Evolutionary conservation across 2,797 vertebrate species (phyloP).

Genomic region (Scolopax rusticola): DNA sequence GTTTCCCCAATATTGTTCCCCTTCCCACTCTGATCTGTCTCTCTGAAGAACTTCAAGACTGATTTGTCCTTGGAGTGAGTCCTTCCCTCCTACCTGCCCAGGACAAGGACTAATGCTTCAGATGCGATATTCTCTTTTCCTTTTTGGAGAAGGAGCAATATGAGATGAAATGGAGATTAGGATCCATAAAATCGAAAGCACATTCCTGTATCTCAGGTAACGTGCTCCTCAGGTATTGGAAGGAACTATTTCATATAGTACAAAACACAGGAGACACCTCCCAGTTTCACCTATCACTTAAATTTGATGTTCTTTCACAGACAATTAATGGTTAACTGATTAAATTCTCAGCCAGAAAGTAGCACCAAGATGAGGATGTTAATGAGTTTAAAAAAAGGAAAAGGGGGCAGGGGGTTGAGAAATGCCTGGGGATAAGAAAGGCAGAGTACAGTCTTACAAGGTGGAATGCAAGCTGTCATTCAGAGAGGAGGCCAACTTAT

Average conservation of each 20-base stretch:
- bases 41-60: neutral
- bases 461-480: constrained; percentile 54
- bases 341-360: constrained; percentile 21
- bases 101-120: neutral
- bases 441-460: constrained; percentile 30
- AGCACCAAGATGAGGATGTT: constrained; percentile 34
- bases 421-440: constrained; percentile 46
- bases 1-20: neutral
- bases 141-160: neutral
- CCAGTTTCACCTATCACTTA: neutral
- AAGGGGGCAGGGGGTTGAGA: constrained; percentile 16
- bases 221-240: neutral
- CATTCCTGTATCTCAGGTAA: neutral
- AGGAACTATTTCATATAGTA: neutral
- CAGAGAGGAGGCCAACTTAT: neutral
- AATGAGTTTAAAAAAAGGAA: constrained; percentile 56
- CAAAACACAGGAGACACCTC: neutral
- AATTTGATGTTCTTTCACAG: neutral
- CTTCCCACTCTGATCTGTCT: neutral
- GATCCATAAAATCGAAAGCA: neutral
- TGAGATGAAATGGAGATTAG: neutral
- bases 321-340: constrained; percentile 22
- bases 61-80: neutral
- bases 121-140: accelerated
- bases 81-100: neutral